These are phyloP conservation scores for Clusia tigrina DNA, from an alignment of 2,888 invertebrate genomes.

Conservation along the genomic window DNA sequence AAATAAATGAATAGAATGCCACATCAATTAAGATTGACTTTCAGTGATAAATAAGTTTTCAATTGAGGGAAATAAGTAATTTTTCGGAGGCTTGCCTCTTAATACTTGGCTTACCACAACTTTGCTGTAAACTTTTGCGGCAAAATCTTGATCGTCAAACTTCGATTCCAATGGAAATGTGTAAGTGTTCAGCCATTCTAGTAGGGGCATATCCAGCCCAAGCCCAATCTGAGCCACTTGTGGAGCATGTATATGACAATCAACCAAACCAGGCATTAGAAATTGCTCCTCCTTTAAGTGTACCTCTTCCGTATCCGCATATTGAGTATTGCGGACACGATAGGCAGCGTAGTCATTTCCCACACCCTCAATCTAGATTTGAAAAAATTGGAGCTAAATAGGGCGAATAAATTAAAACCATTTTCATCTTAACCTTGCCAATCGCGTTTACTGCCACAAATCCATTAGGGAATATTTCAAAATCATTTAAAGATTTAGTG, in stretches of 20 bases:
- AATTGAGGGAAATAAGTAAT: slow-evolving; percentile 12
- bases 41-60: no score
- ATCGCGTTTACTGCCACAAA: slow-evolving; percentile 67
- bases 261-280: slow-evolving; percentile 86
- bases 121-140: slow-evolving; percentile 74
- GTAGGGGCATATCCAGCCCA: slow-evolving; percentile 79
- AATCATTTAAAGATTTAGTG: slow-evolving; percentile 59
- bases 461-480: slow-evolving; percentile 66
- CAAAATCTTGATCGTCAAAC: slow-evolving; percentile 75
- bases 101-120: slow-evolving; percentile 75
- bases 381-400: not conserved
- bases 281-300: slow-evolving; percentile 69
- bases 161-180: slow-evolving; percentile 85
- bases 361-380: slow-evolving; percentile 63
- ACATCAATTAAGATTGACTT: no score
- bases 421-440: slow-evolving; percentile 71
- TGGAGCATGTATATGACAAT: slow-evolving; percentile 90
- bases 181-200: slow-evolving; percentile 86
- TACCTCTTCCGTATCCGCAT: slow-evolving; percentile 36
- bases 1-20: no score
- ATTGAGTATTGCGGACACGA: slow-evolving; percentile 29
- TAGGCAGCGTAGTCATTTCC: slow-evolving; percentile 56
- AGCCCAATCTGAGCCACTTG: slow-evolving; percentile 88
- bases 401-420: not conserved
- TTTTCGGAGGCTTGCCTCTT: not conserved